phyloP scores from a whole-genome alignment of 2,113 vertebrate species.

The Laterallus jamaicensis region DNA sequence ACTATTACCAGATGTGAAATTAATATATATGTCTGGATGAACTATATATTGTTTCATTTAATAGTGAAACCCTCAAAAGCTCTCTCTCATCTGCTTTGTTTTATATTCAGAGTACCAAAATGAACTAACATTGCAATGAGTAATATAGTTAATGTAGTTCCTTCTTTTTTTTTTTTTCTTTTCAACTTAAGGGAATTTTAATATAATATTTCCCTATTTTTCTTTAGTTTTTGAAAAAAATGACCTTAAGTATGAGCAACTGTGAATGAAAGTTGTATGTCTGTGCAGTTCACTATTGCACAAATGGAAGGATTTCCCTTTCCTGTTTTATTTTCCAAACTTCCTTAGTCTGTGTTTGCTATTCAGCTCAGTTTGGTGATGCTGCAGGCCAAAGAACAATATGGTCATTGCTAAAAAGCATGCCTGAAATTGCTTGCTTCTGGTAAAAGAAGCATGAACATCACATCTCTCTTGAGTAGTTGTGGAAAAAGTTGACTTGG shows the following conservation, averaged over 20 bases:
- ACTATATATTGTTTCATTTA: not conserved
- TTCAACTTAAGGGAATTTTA: not conserved
- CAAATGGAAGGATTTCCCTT: constrained; percentile 43
- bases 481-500: not conserved
- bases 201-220: not conserved
- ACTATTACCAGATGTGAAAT: not conserved
- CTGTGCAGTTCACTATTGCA: not conserved
- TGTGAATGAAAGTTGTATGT: not conserved
- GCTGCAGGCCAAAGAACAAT: not conserved
- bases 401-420: not conserved
- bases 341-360: not conserved
- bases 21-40: not conserved
- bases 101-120: not conserved
- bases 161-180: not conserved
- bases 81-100: not conserved
- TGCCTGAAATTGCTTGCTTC: not conserved
- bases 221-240: not conserved
- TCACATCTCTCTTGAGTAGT: not conserved
- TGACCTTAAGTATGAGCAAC: not conserved
- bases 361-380: not conserved
- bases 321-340: constrained; percentile 40
- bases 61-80: not conserved
- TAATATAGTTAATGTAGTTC: not conserved
- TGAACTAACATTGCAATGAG: not conserved
- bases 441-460: not conserved